Percentiles rank a stretch among this genome's conserved stretches.
Evolutionary conservation across 2,113 vertebrate genomes (phyloP).

Genomic region (Centrocercus urophasianus): DNA sequence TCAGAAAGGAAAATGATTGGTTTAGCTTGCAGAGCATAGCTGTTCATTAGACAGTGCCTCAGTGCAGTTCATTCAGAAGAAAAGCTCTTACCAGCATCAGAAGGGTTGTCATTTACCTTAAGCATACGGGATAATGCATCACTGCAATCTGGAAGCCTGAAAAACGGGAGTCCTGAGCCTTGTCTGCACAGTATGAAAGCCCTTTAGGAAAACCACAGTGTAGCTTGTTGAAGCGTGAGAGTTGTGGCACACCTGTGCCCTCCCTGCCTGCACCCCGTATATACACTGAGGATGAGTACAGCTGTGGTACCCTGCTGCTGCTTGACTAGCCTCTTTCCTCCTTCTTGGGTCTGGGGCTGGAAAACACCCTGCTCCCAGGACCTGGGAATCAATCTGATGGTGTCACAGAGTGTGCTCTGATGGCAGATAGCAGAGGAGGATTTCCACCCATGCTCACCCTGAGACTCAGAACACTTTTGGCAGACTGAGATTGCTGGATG

Average conservation of each 20-base stretch:
- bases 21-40: not conserved
- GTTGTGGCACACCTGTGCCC: not conserved
- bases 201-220: accelerated
- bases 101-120: not conserved
- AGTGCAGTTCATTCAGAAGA: not conserved
- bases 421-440: not conserved
- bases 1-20: not conserved
- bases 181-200: not conserved
- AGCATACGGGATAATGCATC: not conserved
- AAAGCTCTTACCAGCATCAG: not conserved
- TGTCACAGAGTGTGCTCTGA: not conserved
- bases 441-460: not conserved
- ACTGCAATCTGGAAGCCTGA: not conserved
- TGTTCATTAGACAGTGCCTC: not conserved
- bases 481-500: not conserved
- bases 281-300: not conserved
- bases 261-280: not conserved
- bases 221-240: accelerated
- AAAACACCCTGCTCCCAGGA: not conserved
- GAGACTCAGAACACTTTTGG: not conserved
- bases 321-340: not conserved
- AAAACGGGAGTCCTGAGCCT: not conserved
- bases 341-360: not conserved
- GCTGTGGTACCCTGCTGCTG: not conserved
- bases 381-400: not conserved